Evolutionary conservation across 2,888 invertebrate genomes (phyloP).

Genomic region (Aricia artaxerxes): DNA sequence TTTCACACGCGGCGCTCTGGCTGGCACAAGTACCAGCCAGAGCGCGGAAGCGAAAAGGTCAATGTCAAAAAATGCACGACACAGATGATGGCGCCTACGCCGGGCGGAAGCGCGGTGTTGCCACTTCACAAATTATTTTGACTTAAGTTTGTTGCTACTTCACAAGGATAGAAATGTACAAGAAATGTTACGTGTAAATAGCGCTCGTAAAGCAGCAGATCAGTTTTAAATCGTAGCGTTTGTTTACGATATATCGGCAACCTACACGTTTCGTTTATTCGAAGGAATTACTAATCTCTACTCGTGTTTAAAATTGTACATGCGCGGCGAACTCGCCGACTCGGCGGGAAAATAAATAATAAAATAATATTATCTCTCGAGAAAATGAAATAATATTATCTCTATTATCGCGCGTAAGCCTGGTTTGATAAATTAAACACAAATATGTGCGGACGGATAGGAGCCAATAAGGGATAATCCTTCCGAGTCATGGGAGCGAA

Average conservation of each 20-base stretch:
- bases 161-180: too few species aligned
- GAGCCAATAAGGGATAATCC: constrained; percentile 21
- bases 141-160: too few species aligned
- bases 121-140: too few species aligned
- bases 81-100: too few species aligned
- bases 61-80: too few species aligned
- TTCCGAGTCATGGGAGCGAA: constrained; percentile 11
- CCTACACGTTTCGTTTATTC: neutral
- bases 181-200: too few species aligned
- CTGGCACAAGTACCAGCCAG: too few species aligned
- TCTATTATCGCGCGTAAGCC: neutral
- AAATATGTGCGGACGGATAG: constrained; percentile 17
- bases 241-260: neutral
- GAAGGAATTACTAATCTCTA: neutral
- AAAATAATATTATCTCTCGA: neutral
- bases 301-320: neutral
- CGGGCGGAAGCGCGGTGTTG: too few species aligned
- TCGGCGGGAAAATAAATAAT: neutral
- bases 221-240: too few species aligned
- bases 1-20: too few species aligned
- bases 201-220: too few species aligned
- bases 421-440: constrained; percentile 13
- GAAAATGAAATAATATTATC: neutral
- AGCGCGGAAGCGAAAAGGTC: too few species aligned
- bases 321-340: neutral